A percentile compares a stretch with the other conserved stretches of the same genome.
Evolutionary conservation across 2,888 invertebrate species (phyloP).

Genomic region (Epistrophe eligans): DNA sequence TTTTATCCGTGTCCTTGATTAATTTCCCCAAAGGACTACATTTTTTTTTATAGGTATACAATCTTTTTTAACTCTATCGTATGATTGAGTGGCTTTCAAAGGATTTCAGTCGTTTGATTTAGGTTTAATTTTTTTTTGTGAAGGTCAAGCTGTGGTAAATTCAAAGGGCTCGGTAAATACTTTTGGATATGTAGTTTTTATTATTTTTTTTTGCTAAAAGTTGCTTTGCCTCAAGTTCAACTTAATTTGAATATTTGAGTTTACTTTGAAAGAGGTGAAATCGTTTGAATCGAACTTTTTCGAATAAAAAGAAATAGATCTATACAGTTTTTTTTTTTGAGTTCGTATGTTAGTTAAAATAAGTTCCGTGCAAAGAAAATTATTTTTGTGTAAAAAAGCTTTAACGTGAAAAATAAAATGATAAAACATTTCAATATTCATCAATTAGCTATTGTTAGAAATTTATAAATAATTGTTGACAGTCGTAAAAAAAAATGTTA

Average conservation of each 20-base stretch:
- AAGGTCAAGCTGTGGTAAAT: slow-evolving; percentile 26
- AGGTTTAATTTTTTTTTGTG: background rate
- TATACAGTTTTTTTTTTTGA: too few relatives aligned
- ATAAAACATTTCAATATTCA: too few relatives aligned
- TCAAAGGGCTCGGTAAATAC: slow-evolving; percentile 5
- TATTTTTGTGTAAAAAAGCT: too few relatives aligned
- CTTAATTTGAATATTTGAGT: slow-evolving; percentile 10
- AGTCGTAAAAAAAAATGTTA: too few relatives aligned
- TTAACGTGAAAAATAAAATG: too few relatives aligned
- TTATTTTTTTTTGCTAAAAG: slow-evolving; percentile 3
- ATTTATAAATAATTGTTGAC: too few relatives aligned
- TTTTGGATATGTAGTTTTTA: background rate
- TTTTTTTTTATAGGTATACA: background rate
- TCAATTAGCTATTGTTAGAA: too few relatives aligned
- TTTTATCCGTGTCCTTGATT: slow-evolving; percentile 30
- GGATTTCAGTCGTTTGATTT: slow-evolving; percentile 29
- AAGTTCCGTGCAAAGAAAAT: too few relatives aligned
- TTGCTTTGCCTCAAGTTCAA: background rate
- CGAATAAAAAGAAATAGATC: background rate
- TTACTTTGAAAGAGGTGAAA: background rate
- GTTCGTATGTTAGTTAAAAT: too few relatives aligned
- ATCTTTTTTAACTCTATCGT: slow-evolving; percentile 12
- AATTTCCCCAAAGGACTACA: slow-evolving; percentile 18
- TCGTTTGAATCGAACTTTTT: background rate
- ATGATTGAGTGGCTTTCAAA: slow-evolving; percentile 34